Conservation (phyloP, 2,888 invertebrate species). For the Ypsolopha sequella region DNA sequence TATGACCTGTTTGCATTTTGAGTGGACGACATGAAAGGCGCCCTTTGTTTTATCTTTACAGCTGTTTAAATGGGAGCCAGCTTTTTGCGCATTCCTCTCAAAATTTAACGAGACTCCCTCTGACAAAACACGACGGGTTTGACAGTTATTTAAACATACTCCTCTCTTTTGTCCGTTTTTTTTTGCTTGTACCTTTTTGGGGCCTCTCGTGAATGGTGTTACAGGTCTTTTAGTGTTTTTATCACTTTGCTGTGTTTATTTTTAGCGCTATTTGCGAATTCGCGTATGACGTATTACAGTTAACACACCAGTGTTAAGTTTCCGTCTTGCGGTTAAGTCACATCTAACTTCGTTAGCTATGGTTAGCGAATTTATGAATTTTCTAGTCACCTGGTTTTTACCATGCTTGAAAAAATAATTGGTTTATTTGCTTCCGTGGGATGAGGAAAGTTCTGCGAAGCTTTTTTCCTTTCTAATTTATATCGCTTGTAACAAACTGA, state of each 20-base stretch:
- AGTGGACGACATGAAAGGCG: conserved; percentile 29
- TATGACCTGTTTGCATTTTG: conserved; percentile 48
- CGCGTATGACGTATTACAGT: no score
- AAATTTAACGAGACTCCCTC: conserved; percentile 47
- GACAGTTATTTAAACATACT: conserved; percentile 51
- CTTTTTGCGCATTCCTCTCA: conserved; percentile 46
- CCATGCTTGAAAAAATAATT: no score
- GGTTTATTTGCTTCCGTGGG: neutral
- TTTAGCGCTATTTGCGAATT: no score
- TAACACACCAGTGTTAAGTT: no score
- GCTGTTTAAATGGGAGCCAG: conserved; percentile 48
- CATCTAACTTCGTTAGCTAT: no score
- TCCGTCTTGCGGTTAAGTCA: no score
- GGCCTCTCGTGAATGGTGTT: conserved; percentile 14
- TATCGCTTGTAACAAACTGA: neutral
- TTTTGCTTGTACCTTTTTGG: conserved; percentile 24
- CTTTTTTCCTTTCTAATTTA: neutral
- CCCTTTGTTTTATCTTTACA: conserved; percentile 46
- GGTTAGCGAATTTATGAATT: no score
- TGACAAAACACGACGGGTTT: conserved; percentile 40
- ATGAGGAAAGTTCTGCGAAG: neutral
- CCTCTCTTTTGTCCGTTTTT: conserved; percentile 26
- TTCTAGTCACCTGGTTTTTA: no score
- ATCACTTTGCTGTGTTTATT: no score
- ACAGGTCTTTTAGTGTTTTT: neutral